Evolutionary conservation across 2,113 vertebrate species (phyloP), one percentile per base, ranked within the genome.

Genomic region (Lichenostomus cassidix): DNA sequence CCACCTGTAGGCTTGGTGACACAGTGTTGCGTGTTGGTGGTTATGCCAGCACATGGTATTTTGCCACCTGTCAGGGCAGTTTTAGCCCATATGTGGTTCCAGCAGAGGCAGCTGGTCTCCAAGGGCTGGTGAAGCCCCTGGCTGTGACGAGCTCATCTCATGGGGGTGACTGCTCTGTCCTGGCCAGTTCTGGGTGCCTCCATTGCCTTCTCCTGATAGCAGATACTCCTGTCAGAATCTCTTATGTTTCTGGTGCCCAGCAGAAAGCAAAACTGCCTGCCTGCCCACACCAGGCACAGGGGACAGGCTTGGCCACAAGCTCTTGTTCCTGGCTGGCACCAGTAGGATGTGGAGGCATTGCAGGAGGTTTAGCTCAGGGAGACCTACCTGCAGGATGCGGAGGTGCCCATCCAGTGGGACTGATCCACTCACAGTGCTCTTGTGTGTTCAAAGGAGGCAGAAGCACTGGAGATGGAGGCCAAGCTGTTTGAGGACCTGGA

Each of bases 401-500:
- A 85, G 60, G 15, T 59, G 47, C 37, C 29, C 3, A 0, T 60
- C 24, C 28, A 5, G 49, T 29, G 47, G 29, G 37, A 46, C 62
- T 85, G 77, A 94, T n/a, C 29, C 3, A 0, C 28, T 3, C 4
- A 2, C 10, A 0, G 3, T 75, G 28, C 46, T 39, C 25, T 73
- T 69, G 21, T 93, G 63, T 94, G 39, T 73, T 78, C 52, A 41
- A 96, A 99, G 99, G 99, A 99, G 64, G 98, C 98, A 1, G 99
- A 99, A 77, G 97, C 87, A 2, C 95, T 99, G 97, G 99, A 99
- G 90, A 97, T 97, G 0, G 98, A 98, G 93, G 98, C 98, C 31
- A 99, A 99, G 92, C 98, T 98, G 80, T 99, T 99, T 49, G 99
- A 99, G 94, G 99, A 99, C 97, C 96, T 99, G 97, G 99, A 99